A percentile compares a stretch with the other conserved stretches of the same genome.
Evolutionary conservation across 2,888 invertebrate species (phyloP).

Genomic region (Palloptera scutellata): DNA sequence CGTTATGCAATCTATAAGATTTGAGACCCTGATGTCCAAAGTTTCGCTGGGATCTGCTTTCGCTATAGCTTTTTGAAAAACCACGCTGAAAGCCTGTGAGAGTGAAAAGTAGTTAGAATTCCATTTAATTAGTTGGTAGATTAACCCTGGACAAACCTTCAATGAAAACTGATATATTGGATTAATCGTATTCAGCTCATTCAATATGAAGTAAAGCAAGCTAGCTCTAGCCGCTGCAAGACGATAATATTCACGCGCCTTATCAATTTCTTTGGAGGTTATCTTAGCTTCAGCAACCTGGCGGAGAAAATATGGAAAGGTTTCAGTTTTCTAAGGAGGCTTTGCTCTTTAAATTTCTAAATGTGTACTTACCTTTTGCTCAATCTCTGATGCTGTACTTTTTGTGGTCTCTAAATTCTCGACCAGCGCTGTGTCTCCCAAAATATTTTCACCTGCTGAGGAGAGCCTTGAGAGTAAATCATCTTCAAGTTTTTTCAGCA

Average conservation of each 20-base stretch:
- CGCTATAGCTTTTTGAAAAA: slow-evolving; percentile 95
- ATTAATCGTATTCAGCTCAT: slow-evolving; percentile 94
- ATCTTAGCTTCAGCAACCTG: slow-evolving; percentile 87
- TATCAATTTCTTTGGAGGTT: slow-evolving; percentile 91
- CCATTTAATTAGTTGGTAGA: not conserved
- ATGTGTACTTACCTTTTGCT: slow-evolving; percentile 74
- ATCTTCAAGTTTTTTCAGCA: slow-evolving; percentile 90
- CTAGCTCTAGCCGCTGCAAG: slow-evolving; percentile 90
- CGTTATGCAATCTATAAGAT: slow-evolving; percentile 93
- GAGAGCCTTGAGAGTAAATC: slow-evolving; percentile 89
- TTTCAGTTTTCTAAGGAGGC: not conserved
- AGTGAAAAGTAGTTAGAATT: not conserved
- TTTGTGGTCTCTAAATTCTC: slow-evolving; percentile 97
- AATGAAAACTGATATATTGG: slow-evolving; percentile 97
- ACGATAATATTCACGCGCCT: slow-evolving; percentile 83
- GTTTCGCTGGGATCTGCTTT: slow-evolving; percentile 84
- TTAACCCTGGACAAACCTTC: slow-evolving; percentile 68
- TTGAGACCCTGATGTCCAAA: slow-evolving; percentile 80
- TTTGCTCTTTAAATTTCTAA: not conserved
- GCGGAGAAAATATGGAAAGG: slow-evolving; percentile 21
- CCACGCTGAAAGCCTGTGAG: slow-evolving; percentile 90
- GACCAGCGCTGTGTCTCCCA: slow-evolving; percentile 93
- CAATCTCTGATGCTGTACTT: slow-evolving; percentile 94
- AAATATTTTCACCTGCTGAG: slow-evolving; percentile 90
- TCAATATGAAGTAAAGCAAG: slow-evolving; percentile 92